Percentiles rank a stretch among this genome's conserved stretches.
Conservation (phyloP, 2,888 invertebrate genomes). For the Achlya flavicornis region DNA sequence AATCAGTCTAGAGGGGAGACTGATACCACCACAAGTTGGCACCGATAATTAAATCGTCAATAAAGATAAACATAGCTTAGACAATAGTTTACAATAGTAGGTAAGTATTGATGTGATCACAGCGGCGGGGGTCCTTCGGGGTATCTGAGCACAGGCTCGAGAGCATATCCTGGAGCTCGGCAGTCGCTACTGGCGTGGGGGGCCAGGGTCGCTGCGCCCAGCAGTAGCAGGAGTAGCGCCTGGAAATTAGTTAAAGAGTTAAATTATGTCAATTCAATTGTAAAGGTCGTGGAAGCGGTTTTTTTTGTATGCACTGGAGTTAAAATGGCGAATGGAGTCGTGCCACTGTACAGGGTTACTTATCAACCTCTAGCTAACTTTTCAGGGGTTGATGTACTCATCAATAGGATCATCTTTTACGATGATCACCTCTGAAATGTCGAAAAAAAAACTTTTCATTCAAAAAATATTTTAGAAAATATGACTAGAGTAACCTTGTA, state of each 20-base stretch:
- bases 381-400: no score
- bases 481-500: no score
- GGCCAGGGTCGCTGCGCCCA: conserved; percentile 96
- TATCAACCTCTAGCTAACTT: no score
- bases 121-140: conserved; percentile 97
- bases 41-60: neutral
- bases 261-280: no score
- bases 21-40: neutral
- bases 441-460: no score
- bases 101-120: conserved; percentile 63
- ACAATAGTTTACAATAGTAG: neutral
- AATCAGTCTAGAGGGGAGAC: conserved; percentile 13
- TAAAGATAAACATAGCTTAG: neutral
- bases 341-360: no score
- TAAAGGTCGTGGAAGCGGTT: no score
- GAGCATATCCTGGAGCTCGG: conserved; percentile 90
- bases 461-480: no score
- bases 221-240: conserved; percentile 94
- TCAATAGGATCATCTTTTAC: no score
- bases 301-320: no score
- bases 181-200: conserved; percentile 94
- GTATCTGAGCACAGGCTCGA: conserved; percentile 95
- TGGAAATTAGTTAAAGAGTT: conserved; percentile 53
- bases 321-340: no score
- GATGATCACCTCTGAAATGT: no score